A percentile compares a stretch with the other conserved stretches of the same genome.
Conservation (phyloP, 2,888 invertebrate species). For the Microplitis manilae region DNA sequence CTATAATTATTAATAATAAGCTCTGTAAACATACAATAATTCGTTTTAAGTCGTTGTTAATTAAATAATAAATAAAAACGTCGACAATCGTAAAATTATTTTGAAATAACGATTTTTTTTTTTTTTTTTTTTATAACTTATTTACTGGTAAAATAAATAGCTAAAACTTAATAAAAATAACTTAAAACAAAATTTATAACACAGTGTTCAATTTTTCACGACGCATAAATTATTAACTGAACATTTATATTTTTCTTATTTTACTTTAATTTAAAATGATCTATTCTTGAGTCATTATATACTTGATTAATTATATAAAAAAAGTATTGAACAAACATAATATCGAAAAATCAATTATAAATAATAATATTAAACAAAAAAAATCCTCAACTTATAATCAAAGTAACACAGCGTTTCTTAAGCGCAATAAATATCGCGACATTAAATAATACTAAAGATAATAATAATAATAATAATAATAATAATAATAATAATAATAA, state of each 20-base stretch:
- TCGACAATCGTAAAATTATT: slow-evolving; percentile 21
- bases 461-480: slow-evolving; percentile 1
- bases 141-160: slow-evolving; percentile 15
- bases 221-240: slow-evolving; percentile 7
- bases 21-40: slow-evolving; percentile 30
- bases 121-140: neutral
- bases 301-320: slow-evolving; percentile 1
- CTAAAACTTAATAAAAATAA: slow-evolving; percentile 31
- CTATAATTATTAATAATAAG: slow-evolving; percentile 40
- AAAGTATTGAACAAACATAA: slow-evolving; percentile 8
- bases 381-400: slow-evolving; percentile 33
- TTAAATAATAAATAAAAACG: slow-evolving; percentile 37
- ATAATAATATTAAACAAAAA: slow-evolving; percentile 36
- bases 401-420: slow-evolving; percentile 41
- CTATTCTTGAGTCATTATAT: neutral
- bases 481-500: slow-evolving; percentile 32
- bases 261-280: slow-evolving; percentile 12
- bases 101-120: neutral
- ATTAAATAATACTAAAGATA: slow-evolving; percentile 19
- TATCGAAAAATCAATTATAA: slow-evolving; percentile 19
- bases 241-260: slow-evolving; percentile 8
- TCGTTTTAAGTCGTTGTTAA: slow-evolving; percentile 5
- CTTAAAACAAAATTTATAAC: slow-evolving; percentile 36
- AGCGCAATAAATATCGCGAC: slow-evolving; percentile 36
- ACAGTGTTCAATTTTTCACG: slow-evolving; percentile 32